phyloP scores from a whole-genome alignment of 64 coral and sea anemone genomes.

The Montipora cactus region DNA sequence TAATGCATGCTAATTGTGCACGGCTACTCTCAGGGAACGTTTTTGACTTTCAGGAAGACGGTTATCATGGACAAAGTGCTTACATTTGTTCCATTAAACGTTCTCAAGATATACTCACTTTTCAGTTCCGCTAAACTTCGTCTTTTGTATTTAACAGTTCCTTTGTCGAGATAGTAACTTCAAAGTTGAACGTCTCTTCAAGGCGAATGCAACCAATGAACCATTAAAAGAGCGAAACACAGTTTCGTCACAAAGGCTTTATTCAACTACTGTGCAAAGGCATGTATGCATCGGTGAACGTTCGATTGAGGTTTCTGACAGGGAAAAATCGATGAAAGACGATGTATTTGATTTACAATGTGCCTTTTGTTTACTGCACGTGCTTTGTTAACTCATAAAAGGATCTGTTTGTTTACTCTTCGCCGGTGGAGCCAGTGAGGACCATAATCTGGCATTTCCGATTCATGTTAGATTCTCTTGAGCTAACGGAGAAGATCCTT shows the following conservation, averaged over 20 bases:
- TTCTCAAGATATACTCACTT: no score
- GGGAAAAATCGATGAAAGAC: not conserved
- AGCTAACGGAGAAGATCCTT: not conserved
- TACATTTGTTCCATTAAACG: no score
- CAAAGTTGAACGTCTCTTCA: not conserved
- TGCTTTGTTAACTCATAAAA: constrained; percentile 29
- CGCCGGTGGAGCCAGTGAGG: not conserved
- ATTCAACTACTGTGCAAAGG: not conserved
- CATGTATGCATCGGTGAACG: not conserved
- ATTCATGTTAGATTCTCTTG: no score
- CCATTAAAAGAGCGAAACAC: not conserved
- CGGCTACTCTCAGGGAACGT: no score
- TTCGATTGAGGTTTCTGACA: not conserved
- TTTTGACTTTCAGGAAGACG: no score
- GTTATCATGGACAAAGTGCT: no score
- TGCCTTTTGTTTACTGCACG: constrained; percentile 44
- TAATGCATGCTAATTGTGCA: no score
- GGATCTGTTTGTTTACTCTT: constrained; percentile 13
- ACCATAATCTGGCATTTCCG: not conserved
- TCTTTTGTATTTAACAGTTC: no score
- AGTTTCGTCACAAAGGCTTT: constrained; percentile 1
- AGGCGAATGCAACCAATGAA: not conserved
- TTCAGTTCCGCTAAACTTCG: no score
- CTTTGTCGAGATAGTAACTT: no score
- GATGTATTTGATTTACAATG: not conserved